phyloP scores from a whole-genome alignment of 2,797 vertebrate genomes.

The Melanotaenia parkinsoni region DNA sequence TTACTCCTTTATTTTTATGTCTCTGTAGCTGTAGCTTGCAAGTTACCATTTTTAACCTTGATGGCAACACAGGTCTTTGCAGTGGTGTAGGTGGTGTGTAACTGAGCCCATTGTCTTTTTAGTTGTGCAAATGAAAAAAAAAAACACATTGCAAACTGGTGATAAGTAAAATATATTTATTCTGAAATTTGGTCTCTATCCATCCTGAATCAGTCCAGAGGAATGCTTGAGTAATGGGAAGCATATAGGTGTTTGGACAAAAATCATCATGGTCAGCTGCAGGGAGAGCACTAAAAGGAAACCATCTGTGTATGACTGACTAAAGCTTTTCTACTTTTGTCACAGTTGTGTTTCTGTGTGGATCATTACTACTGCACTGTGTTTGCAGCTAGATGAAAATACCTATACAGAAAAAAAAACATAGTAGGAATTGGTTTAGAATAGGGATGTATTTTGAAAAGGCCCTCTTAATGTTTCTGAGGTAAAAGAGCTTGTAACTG shows the following conservation, averaged over 20 bases:
- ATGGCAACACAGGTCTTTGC: neutral
- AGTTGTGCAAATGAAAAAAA: neutral
- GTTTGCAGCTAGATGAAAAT: constrained; percentile 17
- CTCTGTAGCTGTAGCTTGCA: neutral
- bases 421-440: neutral
- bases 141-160: neutral
- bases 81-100: constrained; percentile 5
- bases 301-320: constrained; percentile 19
- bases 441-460: constrained; percentile 19
- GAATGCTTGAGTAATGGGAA: constrained; percentile 40
- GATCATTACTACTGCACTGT: neutral
- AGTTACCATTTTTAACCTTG: neutral
- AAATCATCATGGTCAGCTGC: constrained; percentile 23
- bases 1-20: neutral
- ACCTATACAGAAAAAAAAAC: constrained; percentile 8
- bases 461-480: constrained; percentile 18
- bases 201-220: constrained; percentile 30
- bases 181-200: constrained; percentile 19
- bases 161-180: constrained; percentile 19
- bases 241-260: constrained; percentile 25
- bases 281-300: constrained; percentile 15
- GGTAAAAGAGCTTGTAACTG: constrained; percentile 38
- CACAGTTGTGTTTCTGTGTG: neutral
- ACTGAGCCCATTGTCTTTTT: neutral
- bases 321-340: neutral